phyloP scores from a whole-genome alignment of 2,888 invertebrate species.

The Biston betularia region DNA sequence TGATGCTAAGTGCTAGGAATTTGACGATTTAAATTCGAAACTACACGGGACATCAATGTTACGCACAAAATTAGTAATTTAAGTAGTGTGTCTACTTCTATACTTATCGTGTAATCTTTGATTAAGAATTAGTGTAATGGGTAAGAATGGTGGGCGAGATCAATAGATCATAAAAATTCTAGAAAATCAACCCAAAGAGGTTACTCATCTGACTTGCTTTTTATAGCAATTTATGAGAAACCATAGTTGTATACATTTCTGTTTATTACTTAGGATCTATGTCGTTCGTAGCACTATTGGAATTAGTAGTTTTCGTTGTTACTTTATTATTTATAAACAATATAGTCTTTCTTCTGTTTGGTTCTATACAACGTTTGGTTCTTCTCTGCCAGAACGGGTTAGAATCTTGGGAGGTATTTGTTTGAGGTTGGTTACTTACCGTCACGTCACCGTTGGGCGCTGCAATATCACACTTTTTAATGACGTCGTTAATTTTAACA shows the following conservation, averaged over 20 bases:
- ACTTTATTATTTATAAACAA: constrained; percentile 82
- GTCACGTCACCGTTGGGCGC: constrained; percentile 59
- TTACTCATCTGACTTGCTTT: constrained; percentile 75
- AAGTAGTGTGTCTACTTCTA: constrained; percentile 35
- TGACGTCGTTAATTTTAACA: constrained; percentile 58
- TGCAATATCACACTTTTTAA: constrained; percentile 58
- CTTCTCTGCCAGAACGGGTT: constrained; percentile 82
- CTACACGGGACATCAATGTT: constrained; percentile 55
- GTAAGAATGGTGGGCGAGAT: constrained; percentile 63
- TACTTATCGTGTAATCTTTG: constrained; percentile 39
- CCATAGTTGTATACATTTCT: constrained; percentile 47
- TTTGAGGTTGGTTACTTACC: constrained; percentile 64
- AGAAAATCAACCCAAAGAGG: constrained; percentile 60
- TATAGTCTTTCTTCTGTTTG: constrained; percentile 82
- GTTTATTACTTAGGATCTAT: constrained; percentile 48
- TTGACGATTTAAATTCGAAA: constrained; percentile 51
- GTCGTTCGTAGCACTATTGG: constrained; percentile 56
- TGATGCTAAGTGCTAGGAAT: constrained; percentile 60
- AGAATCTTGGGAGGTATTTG: constrained; percentile 68
- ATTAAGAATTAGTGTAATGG: constrained; percentile 48
- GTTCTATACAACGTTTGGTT: constrained; percentile 74
- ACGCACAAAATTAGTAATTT: constrained; percentile 53
- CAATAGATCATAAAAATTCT: constrained; percentile 75
- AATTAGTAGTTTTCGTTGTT: constrained; percentile 63
- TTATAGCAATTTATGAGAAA: constrained; percentile 75